phyloP scores from a whole-genome alignment of 2,888 invertebrate species.

The Trypoxylon attenuatum region DNA sequence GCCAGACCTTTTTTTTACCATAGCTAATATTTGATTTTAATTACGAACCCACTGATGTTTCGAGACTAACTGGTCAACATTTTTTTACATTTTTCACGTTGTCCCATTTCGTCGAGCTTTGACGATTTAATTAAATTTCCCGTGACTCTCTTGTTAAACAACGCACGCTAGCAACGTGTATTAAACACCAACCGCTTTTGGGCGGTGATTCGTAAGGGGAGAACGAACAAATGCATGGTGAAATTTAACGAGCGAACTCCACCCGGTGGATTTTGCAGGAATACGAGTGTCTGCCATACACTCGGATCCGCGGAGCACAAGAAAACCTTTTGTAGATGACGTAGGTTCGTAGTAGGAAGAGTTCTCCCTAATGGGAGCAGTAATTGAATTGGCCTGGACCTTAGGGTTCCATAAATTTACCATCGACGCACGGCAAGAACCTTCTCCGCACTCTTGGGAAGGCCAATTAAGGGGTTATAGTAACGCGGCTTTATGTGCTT shows the following conservation, averaged over 20 bases:
- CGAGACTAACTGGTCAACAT: no score
- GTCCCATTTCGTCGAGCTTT: no score
- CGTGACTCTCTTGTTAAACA: no score
- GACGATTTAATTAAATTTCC: no score
- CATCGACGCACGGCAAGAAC: slow-evolving; percentile 49
- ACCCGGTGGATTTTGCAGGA: slow-evolving; percentile 7
- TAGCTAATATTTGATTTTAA: no score
- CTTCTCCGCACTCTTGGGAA: slow-evolving; percentile 42
- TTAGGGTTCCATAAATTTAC: slow-evolving; percentile 53
- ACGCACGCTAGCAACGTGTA: no score
- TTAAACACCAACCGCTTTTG: no score
- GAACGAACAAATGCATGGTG: no score
- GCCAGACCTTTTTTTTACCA: no score
- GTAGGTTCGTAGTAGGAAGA: slow-evolving; percentile 22
- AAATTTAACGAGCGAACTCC: neutral
- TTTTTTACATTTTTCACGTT: no score
- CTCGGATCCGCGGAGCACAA: neutral
- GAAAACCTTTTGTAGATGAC: slow-evolving; percentile 23
- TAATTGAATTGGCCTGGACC: slow-evolving; percentile 52
- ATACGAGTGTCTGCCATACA: neutral
- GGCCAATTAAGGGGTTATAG: slow-evolving; percentile 59
- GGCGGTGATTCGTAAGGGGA: no score
- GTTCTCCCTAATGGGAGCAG: slow-evolving; percentile 42
- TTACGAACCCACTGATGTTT: no score
- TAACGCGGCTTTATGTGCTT: slow-evolving; percentile 59